Conservation (phyloP, 2,113 vertebrate genomes). For the Peromyscus californicus region DNA sequence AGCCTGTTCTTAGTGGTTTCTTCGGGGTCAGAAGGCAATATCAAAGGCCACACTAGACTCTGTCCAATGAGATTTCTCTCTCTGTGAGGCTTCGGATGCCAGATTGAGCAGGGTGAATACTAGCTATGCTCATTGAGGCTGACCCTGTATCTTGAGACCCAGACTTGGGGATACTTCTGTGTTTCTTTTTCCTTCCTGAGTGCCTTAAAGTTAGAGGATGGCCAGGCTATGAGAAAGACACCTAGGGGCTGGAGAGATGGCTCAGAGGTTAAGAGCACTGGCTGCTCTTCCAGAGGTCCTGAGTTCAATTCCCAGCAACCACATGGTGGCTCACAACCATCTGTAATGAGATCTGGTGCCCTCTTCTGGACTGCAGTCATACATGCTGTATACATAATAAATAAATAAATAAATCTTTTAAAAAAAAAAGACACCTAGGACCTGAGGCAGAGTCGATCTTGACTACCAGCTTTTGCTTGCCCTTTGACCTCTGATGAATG, state of each 20-base stretch:
- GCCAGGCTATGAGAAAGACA: neutral
- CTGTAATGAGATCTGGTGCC: too few species aligned
- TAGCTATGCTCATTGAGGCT: neutral
- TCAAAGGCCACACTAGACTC: neutral
- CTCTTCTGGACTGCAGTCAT: too few species aligned
- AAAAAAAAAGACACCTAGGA: neutral
- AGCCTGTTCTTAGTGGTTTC: neutral
- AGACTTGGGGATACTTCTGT: neutral
- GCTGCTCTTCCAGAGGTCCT: too few species aligned
- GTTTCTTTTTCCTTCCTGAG: neutral
- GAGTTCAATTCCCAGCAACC: too few species aligned
- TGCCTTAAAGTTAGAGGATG: neutral
- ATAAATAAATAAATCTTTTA: too few species aligned
- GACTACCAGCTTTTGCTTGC: neutral
- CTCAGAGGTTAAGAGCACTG: too few species aligned
- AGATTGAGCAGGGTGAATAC: neutral
- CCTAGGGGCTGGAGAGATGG: too few species aligned
- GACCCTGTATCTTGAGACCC: neutral
- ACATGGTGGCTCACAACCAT: too few species aligned
- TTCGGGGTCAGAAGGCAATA: neutral
- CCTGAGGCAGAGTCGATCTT: neutral
- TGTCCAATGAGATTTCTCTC: neutral
- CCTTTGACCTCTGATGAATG: neutral
- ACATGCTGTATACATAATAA: too few species aligned
- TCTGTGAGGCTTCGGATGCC: neutral